phyloP scores from a whole-genome alignment of 2,113 vertebrate genomes.

The Cyprinodon brontotheroides region DNA sequence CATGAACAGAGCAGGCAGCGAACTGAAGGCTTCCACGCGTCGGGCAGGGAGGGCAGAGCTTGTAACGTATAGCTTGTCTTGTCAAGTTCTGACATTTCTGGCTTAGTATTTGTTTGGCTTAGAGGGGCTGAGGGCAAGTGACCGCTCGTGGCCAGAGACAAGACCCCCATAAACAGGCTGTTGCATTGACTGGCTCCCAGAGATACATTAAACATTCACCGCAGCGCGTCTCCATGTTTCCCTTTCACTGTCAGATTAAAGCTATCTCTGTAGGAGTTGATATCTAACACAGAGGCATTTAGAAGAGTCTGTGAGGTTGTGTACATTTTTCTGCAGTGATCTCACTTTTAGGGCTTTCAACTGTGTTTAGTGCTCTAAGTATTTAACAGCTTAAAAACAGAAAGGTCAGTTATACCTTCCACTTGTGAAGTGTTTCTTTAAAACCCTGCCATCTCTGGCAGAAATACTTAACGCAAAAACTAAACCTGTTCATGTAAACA shows the following conservation, averaged over 20 bases:
- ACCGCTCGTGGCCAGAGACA: conserved; percentile 63
- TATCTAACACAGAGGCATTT: not conserved
- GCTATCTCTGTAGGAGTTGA: not conserved
- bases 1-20: conserved; percentile 18
- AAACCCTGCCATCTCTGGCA: not conserved
- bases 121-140: conserved; percentile 63
- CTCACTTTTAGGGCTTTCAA: conserved; percentile 21
- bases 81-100: conserved; percentile 64
- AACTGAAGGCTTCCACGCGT: conserved; percentile 49
- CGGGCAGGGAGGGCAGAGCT: conserved; percentile 24
- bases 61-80: conserved; percentile 59
- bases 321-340: conserved; percentile 32
- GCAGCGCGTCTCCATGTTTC: not conserved
- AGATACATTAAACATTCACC: conserved; percentile 16
- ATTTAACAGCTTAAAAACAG: conserved; percentile 9
- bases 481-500: not conserved
- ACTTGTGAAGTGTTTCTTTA: conserved; percentile 7
- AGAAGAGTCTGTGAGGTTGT: conserved; percentile 2
- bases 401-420: not conserved
- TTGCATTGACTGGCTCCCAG: conserved; percentile 22
- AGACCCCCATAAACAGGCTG: conserved; percentile 56
- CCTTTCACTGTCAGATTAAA: conserved; percentile 1
- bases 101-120: conserved; percentile 67
- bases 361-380: not conserved
- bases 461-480: not conserved